A percentile compares a stretch with the other conserved stretches of the same genome.
These are phyloP conservation scores for Tubulanus polymorphus DNA, from an alignment of 2,888 invertebrate genomes.

Conservation along the genomic window DNA sequence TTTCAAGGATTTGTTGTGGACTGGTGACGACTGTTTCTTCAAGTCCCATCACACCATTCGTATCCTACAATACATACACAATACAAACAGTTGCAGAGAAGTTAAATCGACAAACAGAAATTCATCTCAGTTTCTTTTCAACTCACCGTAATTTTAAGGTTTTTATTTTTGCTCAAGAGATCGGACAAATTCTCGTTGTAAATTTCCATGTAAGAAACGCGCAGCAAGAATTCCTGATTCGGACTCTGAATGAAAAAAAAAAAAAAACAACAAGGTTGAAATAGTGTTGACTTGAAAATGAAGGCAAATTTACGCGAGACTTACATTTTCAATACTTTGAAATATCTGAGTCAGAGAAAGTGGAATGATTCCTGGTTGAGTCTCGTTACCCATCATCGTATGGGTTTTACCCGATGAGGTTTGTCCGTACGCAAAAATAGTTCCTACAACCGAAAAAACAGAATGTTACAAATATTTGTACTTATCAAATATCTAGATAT, in stretches of 20 bases:
- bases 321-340: conserved; percentile 47
- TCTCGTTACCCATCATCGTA: conserved; percentile 60
- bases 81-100: no score
- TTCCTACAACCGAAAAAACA: conserved; percentile 58
- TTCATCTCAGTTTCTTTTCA: no score
- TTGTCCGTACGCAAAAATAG: conserved; percentile 88
- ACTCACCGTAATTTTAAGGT: no score
- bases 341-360: conserved; percentile 62
- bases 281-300: conserved; percentile 8
- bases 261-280: background rate
- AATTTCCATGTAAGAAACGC: conserved; percentile 82
- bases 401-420: conserved; percentile 71
- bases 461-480: conserved; percentile 6
- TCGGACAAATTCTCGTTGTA: conserved; percentile 82
- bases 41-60: conserved; percentile 62
- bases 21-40: conserved; percentile 48
- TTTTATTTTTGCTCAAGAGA: conserved; percentile 61
- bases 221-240: conserved; percentile 69
- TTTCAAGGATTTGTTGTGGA: conserved; percentile 23
- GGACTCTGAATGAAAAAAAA: conserved; percentile 46
- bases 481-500: background rate
- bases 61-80: no score
- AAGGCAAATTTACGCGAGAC: no score
- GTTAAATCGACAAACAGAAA: no score
- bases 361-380: conserved; percentile 71